A percentile compares a stretch with the other conserved stretches of the same genome.
Evolutionary conservation across 64 coral and sea anemone species (phyloP).

Genomic region (Acropora yongei): DNA sequence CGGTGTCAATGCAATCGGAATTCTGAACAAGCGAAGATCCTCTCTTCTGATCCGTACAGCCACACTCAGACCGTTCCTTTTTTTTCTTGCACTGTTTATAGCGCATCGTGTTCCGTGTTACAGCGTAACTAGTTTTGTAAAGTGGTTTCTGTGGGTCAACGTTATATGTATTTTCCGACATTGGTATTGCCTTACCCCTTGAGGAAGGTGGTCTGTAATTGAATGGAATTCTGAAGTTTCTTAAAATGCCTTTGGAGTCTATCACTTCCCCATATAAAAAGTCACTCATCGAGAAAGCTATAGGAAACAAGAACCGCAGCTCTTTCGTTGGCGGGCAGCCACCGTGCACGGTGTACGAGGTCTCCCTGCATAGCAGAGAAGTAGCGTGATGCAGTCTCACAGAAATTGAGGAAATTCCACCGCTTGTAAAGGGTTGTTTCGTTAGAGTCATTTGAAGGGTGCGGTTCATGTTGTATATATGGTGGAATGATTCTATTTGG

Average conservation of each 20-base stretch:
- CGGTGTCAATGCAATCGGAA: slow-evolving; percentile 94
- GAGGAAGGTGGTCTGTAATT: slow-evolving; percentile 97
- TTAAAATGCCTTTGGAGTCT: slow-evolving; percentile 71
- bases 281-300: slow-evolving; percentile 40
- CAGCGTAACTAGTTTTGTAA: slow-evolving; percentile 78
- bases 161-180: slow-evolving; percentile 88
- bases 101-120: slow-evolving; percentile 75
- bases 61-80: slow-evolving; percentile 72
- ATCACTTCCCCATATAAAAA: slow-evolving; percentile 47
- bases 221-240: slow-evolving; percentile 74
- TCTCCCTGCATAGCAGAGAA: slow-evolving; percentile 75
- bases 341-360: slow-evolving; percentile 79
- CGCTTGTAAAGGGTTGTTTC: slow-evolving; percentile 70
- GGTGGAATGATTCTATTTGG: slow-evolving; percentile 29
- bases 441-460: slow-evolving; percentile 62
- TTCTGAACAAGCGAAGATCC: slow-evolving; percentile 71
- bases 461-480: slow-evolving; percentile 54
- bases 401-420: slow-evolving; percentile 79
- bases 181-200: slow-evolving; percentile 92
- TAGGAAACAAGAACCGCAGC: slow-evolving; percentile 81
- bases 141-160: slow-evolving; percentile 87
- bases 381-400: slow-evolving; percentile 70
- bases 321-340: slow-evolving; percentile 86
- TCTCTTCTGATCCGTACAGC: slow-evolving; percentile 75
- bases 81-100: slow-evolving; percentile 93